phyloP scores from a whole-genome alignment of 2,797 vertebrate species.

The Nasua narica region DNA sequence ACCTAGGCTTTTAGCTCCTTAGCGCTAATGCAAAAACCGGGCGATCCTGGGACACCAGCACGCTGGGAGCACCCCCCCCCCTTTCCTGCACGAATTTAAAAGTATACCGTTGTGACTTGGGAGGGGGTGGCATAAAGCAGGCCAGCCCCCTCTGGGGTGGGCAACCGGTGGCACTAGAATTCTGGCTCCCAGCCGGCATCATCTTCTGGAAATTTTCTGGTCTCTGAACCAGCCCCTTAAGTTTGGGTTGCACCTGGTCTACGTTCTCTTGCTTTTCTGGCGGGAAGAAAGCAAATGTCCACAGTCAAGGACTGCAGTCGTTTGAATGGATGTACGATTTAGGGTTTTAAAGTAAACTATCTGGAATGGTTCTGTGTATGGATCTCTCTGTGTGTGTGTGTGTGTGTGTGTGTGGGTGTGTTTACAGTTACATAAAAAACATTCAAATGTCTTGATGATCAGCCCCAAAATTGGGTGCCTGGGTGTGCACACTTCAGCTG shows the following conservation, averaged over 20 bases:
- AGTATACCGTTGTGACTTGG: not conserved
- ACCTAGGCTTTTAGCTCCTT: not conserved
- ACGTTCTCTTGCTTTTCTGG: not conserved
- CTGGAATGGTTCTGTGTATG: not conserved
- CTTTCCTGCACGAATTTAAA: slow-evolving; percentile 7
- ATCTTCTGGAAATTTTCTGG: not conserved
- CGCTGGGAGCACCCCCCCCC: not conserved
- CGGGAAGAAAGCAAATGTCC: not conserved
- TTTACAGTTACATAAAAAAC: not conserved
- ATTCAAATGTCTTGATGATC: not conserved
- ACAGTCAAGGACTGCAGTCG: not conserved
- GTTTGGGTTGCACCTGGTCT: not conserved
- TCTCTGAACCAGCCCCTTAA: not conserved
- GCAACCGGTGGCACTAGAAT: not conserved
- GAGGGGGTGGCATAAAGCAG: not conserved
- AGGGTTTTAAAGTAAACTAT: slow-evolving; percentile 18
- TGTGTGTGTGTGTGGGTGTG: too few species aligned
- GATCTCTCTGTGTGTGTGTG: not conserved
- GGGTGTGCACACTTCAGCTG: not conserved
- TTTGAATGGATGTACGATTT: not conserved
- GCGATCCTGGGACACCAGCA: not conserved
- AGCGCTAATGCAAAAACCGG: not conserved
- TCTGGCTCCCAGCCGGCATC: not conserved
- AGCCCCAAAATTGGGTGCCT: not conserved
- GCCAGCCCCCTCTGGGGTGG: not conserved